A percentile compares a stretch with the other conserved stretches of the same genome.
Evolutionary conservation across 1,140 invertebrate genomes (phyloP).

Genomic region (Sesamia nonagrioides): DNA sequence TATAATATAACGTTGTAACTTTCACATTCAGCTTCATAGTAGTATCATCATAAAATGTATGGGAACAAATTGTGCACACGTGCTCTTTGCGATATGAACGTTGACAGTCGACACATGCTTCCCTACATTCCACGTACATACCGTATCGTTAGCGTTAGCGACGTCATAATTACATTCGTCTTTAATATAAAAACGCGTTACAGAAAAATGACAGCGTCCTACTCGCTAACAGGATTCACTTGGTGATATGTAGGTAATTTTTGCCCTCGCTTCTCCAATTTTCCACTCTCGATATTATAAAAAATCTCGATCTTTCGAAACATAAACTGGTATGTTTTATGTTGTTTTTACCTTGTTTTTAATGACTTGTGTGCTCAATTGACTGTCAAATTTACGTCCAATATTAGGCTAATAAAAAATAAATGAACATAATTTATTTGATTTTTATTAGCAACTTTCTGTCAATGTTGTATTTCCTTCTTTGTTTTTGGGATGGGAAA

Average conservation of each 20-base stretch:
- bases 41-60: slow-evolving; percentile 16
- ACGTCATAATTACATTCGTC: slow-evolving; percentile 30
- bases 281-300: slow-evolving; percentile 8
- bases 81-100: slow-evolving; percentile 15
- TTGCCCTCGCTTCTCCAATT: slow-evolving; percentile 15
- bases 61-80: slow-evolving; percentile 38
- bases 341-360: not conserved
- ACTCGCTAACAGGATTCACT: slow-evolving; percentile 39
- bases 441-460: too few species aligned
- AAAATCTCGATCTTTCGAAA: slow-evolving; percentile 6
- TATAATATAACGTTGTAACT: not conserved
- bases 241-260: slow-evolving; percentile 28
- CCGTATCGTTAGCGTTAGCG: slow-evolving; percentile 13
- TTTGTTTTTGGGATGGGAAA: too few species aligned
- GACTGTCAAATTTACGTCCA: too few species aligned
- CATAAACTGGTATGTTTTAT: not conserved
- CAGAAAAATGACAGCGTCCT: slow-evolving; percentile 30
- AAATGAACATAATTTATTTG: too few species aligned
- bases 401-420: not conserved
- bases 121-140: slow-evolving; percentile 16
- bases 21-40: not conserved
- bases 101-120: slow-evolving; percentile 24
- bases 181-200: slow-evolving; percentile 34
- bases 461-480: too few species aligned
- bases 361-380: not conserved